Evolutionary conservation across 2,113 vertebrate genomes (phyloP).

Genomic region (Otis tarda): DNA sequence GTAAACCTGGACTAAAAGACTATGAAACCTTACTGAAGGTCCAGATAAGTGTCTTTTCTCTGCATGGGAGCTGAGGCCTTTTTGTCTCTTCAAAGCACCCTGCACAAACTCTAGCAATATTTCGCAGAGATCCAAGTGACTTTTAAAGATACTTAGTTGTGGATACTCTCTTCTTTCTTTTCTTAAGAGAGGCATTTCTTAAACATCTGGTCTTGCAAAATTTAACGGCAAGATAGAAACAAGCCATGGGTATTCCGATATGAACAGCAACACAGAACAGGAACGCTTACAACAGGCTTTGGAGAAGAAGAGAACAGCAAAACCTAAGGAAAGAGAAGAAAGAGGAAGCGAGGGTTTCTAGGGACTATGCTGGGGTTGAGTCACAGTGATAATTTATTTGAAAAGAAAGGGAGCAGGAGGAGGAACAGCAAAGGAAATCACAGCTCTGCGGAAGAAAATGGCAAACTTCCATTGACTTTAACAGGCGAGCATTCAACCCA

Average conservation of each 20-base stretch:
- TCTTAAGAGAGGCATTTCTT: neutral
- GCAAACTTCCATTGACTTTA: neutral
- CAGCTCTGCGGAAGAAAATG: neutral
- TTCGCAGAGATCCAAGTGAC: neutral
- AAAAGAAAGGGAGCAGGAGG: neutral
- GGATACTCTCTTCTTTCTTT: neutral
- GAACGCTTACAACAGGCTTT: neutral
- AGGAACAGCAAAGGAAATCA: neutral
- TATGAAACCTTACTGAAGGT: neutral
- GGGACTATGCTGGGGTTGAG: neutral
- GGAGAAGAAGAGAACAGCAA: neutral
- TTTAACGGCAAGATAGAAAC: neutral
- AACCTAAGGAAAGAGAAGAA: neutral
- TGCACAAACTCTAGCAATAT: neutral
- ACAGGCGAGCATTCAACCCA: neutral
- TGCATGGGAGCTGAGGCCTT: neutral
- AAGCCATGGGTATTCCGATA: neutral
- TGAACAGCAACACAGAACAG: neutral
- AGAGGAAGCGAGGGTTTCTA: neutral
- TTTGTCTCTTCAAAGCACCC: neutral
- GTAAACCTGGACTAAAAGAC: neutral
- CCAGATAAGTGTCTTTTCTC: neutral
- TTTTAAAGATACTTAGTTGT: neutral
- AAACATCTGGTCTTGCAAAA: neutral
- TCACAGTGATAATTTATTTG: conserved; percentile 11